Percentiles rank a stretch among this genome's conserved stretches.
Evolutionary conservation across 2,113 vertebrate genomes (phyloP).

Genomic region (Neopipo cinnamomea): DNA sequence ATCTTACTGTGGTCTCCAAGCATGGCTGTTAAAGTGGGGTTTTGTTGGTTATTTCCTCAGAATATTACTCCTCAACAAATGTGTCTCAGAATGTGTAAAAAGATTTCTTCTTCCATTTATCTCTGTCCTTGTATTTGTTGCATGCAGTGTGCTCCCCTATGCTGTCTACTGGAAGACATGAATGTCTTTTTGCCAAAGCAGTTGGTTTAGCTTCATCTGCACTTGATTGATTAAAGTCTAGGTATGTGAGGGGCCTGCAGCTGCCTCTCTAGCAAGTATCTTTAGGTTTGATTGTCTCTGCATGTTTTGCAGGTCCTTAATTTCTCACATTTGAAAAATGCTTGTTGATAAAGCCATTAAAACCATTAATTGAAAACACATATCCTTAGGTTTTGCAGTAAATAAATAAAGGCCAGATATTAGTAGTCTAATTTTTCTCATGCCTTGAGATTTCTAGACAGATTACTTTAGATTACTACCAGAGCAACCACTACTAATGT

Average conservation of each 20-base stretch:
- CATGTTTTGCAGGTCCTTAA: not conserved
- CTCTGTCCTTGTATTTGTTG: not conserved
- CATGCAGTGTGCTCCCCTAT: not conserved
- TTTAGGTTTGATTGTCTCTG: not conserved
- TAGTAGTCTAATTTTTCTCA: not conserved
- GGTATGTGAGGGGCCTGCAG: not conserved
- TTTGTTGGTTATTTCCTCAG: not conserved
- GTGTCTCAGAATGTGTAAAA: not conserved
- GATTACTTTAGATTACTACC: not conserved
- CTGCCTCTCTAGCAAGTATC: not conserved
- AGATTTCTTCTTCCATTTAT: not conserved
- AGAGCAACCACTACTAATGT: not conserved
- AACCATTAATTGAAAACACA: not conserved
- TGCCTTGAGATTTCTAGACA: not conserved
- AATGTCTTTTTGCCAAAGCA: not conserved
- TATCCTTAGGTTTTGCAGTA: not conserved
- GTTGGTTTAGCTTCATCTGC: not conserved
- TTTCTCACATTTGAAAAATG: not conserved
- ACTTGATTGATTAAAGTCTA: fast-evolving
- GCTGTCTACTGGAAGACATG: not conserved
- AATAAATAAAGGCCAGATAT: not conserved
- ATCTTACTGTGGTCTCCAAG: not conserved
- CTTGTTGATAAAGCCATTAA: not conserved
- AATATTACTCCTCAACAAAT: not conserved
- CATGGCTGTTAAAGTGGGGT: fast-evolving